phyloP scores from a whole-genome alignment of 2,888 invertebrate genomes.

The Chromoteleia sp. region DNA sequence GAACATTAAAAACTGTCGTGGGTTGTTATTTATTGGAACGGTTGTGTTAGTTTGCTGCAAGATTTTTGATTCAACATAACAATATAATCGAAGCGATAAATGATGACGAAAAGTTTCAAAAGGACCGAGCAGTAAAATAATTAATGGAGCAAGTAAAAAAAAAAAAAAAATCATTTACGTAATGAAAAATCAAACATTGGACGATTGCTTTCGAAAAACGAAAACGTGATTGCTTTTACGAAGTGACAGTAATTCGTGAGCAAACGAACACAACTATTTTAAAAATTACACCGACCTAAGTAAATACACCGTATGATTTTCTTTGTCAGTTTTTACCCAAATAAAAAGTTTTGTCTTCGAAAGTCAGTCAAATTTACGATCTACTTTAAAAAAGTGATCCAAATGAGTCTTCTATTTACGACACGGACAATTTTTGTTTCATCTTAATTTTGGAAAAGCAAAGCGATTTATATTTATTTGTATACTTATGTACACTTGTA shows the following conservation, averaged over 20 bases:
- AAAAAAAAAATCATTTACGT: conserved; percentile 27
- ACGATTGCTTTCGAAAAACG: conserved; percentile 12
- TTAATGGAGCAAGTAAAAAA: too few relatives aligned
- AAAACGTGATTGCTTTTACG: conserved; percentile 35
- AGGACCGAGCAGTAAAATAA: conserved; percentile 13
- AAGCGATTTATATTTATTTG: too few relatives aligned
- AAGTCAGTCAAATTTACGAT: conserved; percentile 51
- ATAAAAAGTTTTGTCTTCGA: conserved; percentile 43
- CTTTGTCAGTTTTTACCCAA: conserved; percentile 40
- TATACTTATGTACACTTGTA: too few relatives aligned
- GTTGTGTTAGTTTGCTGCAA: conserved; percentile 30
- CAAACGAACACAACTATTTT: conserved; percentile 29
- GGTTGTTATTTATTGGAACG: conserved; percentile 37
- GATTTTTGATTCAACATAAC: background rate
- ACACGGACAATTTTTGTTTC: background rate
- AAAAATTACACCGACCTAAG: conserved; percentile 35
- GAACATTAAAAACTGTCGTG: conserved; percentile 35
- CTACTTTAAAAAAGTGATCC: conserved; percentile 38
- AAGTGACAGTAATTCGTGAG: conserved; percentile 26
- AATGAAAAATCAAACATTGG: conserved; percentile 31
- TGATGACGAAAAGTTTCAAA: background rate
- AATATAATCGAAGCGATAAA: background rate
- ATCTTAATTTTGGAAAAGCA: too few relatives aligned
- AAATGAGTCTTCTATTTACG: conserved; percentile 18
- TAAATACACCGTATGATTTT: conserved; percentile 27